Evolutionary conservation across 2,888 invertebrate species (phyloP).

Genomic region (Lithosia quadra): DNA sequence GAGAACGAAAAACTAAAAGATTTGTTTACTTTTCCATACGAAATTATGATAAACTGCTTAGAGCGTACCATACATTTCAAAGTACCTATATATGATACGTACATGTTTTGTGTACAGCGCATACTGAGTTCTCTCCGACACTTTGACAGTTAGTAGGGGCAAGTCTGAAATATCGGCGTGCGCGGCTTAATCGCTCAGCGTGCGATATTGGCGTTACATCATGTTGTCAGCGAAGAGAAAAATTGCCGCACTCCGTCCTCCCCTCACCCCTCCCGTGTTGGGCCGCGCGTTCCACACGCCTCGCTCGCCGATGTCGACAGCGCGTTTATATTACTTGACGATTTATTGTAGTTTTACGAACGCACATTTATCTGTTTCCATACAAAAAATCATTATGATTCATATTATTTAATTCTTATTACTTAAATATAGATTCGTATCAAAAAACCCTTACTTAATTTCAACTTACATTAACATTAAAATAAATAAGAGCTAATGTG

Average conservation of each 20-base stretch:
- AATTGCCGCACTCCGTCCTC: constrained; percentile 80
- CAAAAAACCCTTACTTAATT: not conserved
- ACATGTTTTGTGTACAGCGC: constrained; percentile 51
- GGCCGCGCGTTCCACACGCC: constrained; percentile 63
- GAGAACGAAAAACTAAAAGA: constrained; percentile 36
- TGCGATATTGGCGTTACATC: constrained; percentile 87
- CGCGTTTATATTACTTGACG: constrained; percentile 82
- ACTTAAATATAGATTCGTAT: constrained; percentile 10
- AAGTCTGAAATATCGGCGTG: constrained; percentile 86
- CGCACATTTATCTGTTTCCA: constrained; percentile 75
- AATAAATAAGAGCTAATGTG: too few species aligned
- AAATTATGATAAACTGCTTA: constrained; percentile 61
- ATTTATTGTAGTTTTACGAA: constrained; percentile 84
- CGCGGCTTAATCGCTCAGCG: constrained; percentile 87
- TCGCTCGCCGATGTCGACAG: constrained; percentile 74
- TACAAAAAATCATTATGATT: constrained; percentile 48
- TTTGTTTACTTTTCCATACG: constrained; percentile 52
- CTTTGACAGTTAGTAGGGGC: constrained; percentile 86
- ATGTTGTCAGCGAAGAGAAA: constrained; percentile 87
- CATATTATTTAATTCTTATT: constrained; percentile 28
- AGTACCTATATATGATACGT: constrained; percentile 47
- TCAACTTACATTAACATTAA: too few species aligned
- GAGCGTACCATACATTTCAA: constrained; percentile 39
- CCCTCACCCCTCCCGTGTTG: constrained; percentile 48
- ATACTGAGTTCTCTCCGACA: constrained; percentile 75